Conservation (phyloP, 2,113 vertebrate species). For the Esox niger region DNA sequence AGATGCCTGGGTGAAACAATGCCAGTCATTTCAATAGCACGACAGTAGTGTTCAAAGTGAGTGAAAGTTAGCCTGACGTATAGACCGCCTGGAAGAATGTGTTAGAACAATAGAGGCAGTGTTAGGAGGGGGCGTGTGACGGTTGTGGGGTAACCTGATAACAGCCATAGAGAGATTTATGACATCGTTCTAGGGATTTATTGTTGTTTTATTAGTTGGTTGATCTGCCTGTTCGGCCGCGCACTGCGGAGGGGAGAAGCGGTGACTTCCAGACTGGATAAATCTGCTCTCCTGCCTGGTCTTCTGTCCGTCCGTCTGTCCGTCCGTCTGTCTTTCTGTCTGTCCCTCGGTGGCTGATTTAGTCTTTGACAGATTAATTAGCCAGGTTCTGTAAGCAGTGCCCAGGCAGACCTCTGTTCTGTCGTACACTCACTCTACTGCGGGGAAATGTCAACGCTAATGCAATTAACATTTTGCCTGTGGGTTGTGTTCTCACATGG, state of each 20-base stretch:
- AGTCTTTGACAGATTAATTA: constrained; percentile 6
- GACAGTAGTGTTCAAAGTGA: neutral
- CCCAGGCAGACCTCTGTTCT: neutral
- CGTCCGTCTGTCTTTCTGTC: neutral
- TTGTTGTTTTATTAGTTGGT: constrained; percentile 11
- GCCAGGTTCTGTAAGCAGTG: neutral
- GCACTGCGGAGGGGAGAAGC: neutral
- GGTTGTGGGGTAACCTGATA: constrained; percentile 22
- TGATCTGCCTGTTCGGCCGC: neutral
- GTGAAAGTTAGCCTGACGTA: neutral
- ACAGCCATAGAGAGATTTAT: constrained; percentile 18
- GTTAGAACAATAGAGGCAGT: constrained; percentile 3
- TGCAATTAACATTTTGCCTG: neutral
- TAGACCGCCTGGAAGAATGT: constrained; percentile 4
- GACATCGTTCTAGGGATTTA: constrained; percentile 17
- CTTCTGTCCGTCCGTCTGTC: neutral
- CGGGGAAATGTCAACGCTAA: neutral
- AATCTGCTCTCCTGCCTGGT: neutral
- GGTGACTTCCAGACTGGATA: neutral
- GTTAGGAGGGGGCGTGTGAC: neutral
- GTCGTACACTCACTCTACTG: neutral
- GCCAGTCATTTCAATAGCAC: neutral
- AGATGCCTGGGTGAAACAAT: neutral
- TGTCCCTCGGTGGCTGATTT: neutral
- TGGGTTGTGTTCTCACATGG: neutral